These are phyloP conservation scores for Lamprologus speciosus DNA, from an alignment of 2,113 vertebrate species.

Conservation along the genomic window DNA sequence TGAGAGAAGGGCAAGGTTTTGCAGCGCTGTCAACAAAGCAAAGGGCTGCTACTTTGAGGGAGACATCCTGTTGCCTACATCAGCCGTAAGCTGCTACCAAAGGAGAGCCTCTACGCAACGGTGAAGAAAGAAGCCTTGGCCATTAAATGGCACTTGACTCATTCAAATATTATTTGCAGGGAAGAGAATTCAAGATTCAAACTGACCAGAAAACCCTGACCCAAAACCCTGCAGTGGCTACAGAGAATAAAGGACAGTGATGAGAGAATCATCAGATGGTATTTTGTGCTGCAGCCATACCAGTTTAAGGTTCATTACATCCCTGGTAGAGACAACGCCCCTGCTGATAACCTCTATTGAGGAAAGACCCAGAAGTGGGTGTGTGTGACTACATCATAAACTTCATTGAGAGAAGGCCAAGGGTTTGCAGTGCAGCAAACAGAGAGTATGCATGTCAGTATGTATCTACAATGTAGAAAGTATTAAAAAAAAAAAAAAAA, in stretches of 20 bases:
- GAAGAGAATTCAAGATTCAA: background rate
- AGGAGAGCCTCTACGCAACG: background rate
- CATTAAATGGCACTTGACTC: background rate
- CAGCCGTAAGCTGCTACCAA: background rate
- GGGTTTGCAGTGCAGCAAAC: background rate
- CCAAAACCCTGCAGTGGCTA: background rate
- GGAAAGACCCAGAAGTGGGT: background rate
- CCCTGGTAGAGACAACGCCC: background rate
- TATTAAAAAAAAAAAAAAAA: fast-evolving
- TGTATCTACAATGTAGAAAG: background rate
- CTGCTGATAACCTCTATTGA: background rate
- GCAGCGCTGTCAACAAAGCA: background rate
- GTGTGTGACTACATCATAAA: background rate
- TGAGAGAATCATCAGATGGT: background rate
- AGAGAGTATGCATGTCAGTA: background rate
- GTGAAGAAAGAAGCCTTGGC: background rate
- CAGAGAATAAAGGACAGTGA: background rate
- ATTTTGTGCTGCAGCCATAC: background rate
- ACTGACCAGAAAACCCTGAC: background rate
- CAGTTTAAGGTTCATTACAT: background rate
- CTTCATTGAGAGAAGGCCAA: background rate
- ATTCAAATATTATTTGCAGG: background rate
- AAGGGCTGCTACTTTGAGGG: background rate
- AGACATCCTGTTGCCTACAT: background rate
- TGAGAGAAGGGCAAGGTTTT: background rate